phyloP scores from a whole-genome alignment of 2,113 vertebrate genomes.

The Chaetodon auriga region DNA sequence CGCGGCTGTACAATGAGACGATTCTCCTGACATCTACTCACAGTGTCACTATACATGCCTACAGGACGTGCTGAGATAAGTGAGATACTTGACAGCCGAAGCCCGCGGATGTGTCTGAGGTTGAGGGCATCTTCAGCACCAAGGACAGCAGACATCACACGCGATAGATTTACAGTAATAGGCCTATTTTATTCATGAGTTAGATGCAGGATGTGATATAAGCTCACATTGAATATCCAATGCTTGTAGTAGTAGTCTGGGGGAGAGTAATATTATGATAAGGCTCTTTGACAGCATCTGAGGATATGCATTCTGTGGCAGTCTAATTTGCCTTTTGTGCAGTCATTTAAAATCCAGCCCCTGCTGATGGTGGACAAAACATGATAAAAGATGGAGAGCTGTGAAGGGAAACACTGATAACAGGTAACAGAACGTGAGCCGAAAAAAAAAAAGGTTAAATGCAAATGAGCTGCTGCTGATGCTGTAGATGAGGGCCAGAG shows the following conservation, averaged over 20 bases:
- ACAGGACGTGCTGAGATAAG: conserved; percentile 55
- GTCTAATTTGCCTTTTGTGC: not conserved
- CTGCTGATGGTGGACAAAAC: not conserved
- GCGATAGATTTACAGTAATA: not conserved
- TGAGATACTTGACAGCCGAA: conserved; percentile 59
- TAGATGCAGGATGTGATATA: conserved; percentile 15
- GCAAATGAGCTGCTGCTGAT: conserved; percentile 38
- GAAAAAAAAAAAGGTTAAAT: not conserved
- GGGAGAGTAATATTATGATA: not conserved
- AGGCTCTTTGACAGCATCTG: not conserved
- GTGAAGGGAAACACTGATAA: not conserved
- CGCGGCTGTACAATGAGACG: conserved; percentile 57
- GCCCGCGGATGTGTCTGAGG: conserved; percentile 39
- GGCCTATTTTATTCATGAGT: not conserved
- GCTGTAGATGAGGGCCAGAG: not conserved
- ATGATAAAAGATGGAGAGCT: not conserved
- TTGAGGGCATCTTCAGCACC: conserved; percentile 54
- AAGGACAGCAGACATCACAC: conserved; percentile 43
- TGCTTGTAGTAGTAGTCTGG: not conserved
- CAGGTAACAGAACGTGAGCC: not conserved
- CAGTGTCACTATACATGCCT: conserved; percentile 43
- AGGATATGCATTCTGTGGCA: not conserved
- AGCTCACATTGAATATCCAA: not conserved
- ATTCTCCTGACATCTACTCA: conserved; percentile 55
- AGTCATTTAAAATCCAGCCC: not conserved